Percentiles rank a stretch among this genome's conserved stretches.
phyloP scores from a whole-genome alignment of 2,113 vertebrate species.

The Ochotona curzoniae region DNA sequence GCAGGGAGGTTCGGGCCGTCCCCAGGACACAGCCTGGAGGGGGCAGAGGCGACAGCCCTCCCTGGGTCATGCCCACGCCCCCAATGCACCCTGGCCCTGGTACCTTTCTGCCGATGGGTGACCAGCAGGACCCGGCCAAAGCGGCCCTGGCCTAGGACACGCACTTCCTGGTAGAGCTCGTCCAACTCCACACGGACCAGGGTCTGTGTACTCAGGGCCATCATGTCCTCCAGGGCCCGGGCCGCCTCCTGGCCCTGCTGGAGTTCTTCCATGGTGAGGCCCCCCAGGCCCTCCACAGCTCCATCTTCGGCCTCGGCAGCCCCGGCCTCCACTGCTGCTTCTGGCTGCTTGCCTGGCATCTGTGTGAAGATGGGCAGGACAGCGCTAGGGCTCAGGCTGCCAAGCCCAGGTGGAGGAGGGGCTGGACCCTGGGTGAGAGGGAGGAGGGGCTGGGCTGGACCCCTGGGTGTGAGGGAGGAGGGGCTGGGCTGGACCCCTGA shows the following conservation, averaged over 20 bases:
- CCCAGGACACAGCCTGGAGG: not conserved
- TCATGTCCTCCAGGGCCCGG: conserved; percentile 90
- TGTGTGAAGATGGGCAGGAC: not conserved
- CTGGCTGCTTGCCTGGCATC: conserved; percentile 17
- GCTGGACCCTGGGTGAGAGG: no score
- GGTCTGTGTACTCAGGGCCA: conserved; percentile 93
- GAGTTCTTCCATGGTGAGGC: conserved; percentile 64
- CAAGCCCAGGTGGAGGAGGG: not conserved
- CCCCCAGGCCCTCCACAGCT: not conserved
- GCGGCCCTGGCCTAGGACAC: conserved; percentile 95
- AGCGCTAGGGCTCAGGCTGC: not conserved
- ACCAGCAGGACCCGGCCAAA: conserved; percentile 95
- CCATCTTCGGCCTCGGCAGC: rapidly evolving
- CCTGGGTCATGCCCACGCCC: rapidly evolving
- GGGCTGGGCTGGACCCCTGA: not conserved
- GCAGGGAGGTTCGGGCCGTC: not conserved
- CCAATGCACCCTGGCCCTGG: rapidly evolving
- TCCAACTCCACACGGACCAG: conserved; percentile 90
- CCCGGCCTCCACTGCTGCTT: not conserved
- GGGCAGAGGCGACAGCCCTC: rapidly evolving
- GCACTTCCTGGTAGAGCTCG: conserved; percentile 92
- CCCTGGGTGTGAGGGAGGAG: not conserved
- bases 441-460: not conserved
- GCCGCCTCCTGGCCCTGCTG: conserved; percentile 74
- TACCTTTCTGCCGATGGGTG: conserved; percentile 94